Evolutionary conservation across 2,797 vertebrate species (phyloP), one percentile per base, ranked within the genome.

Genomic region (Trematomus bernacchii): DNA sequence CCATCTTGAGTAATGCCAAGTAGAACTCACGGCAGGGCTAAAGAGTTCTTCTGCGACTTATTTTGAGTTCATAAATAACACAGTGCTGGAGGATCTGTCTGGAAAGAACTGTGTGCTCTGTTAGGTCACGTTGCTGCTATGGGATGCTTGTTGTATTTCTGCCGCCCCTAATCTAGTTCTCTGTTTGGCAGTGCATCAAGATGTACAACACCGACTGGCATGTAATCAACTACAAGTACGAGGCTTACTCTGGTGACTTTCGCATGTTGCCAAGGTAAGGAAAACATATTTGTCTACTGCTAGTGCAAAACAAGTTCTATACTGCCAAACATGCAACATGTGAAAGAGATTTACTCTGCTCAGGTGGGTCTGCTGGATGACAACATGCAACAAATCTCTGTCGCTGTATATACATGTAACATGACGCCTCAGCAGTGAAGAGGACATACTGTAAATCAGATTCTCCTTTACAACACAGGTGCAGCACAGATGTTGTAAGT

Each of bases 181-280:
- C 57, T 73, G 74, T 89, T 91, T 95, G 92, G 76, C 95, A 99
- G 98, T 99, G 98, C 92, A 99, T 99, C 95, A 98, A 96, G 94
- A 97, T 96, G 89, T 98, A 99, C 92, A 98, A 97, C 94, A 97
- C 95, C 1, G 96, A 98, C 92, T 99, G 98, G 97, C 94, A 96
- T 0, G 94, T 97, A 44, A 96, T 99, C 85, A 98, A 95, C 95
- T 99, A 98, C 95, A 99, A 99, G 83, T 99, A 99, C 16, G 98
- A 99, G 87, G 96, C 97, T 53, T 99, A 98, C 91, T 98, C 97
- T 0, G 97, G 97, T 15, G 98, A 99, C 92, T 99, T 99, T 91
- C 96, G 97, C 82, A 96, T 96, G 93, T 92, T 99, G 91, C 98
- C 97, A 1, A 97, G 97, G 98, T 99, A 94, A 95, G 96, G 3